phyloP scores from a whole-genome alignment of 2,113 vertebrate species.

The Macrotis lagotis region DNA sequence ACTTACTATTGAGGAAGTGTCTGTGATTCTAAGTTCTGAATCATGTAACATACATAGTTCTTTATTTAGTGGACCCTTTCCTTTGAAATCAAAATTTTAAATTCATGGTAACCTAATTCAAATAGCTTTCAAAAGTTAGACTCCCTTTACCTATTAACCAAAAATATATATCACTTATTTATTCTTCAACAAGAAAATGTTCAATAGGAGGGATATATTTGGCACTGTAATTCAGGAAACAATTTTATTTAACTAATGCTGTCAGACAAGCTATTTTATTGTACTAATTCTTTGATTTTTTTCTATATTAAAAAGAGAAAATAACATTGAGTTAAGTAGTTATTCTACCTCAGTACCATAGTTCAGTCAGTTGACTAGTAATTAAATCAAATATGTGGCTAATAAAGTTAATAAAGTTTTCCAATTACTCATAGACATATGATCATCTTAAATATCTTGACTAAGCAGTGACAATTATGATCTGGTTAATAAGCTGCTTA shows the following conservation, averaged over 20 bases:
- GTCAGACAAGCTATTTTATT: neutral
- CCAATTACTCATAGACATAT: neutral
- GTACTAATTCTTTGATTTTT: constrained; percentile 24
- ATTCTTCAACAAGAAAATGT: constrained; percentile 1
- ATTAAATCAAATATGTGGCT: neutral
- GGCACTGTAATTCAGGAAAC: neutral
- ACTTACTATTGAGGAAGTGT: neutral
- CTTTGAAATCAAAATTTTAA: constrained; percentile 27
- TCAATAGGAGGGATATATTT: neutral
- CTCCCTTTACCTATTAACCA: neutral
- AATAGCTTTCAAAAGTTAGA: neutral
- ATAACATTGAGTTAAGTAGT: neutral
- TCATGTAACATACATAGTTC: constrained; percentile 34
- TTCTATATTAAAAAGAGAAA: constrained; percentile 15
- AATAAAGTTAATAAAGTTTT: constrained; percentile 9
- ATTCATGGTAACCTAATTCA: constrained; percentile 1
- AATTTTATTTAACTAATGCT: neutral
- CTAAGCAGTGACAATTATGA: neutral
- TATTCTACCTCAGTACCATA: neutral
- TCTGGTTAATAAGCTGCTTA: constrained; percentile 8
- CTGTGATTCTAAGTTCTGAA: neutral
- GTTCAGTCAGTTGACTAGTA: neutral
- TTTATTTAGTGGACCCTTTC: neutral
- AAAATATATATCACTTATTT: neutral
- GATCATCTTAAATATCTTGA: constrained; percentile 17